A percentile compares a stretch with the other conserved stretches of the same genome.
Conservation (phyloP, 2,888 invertebrate genomes). For the Sphinx pinastri region DNA sequence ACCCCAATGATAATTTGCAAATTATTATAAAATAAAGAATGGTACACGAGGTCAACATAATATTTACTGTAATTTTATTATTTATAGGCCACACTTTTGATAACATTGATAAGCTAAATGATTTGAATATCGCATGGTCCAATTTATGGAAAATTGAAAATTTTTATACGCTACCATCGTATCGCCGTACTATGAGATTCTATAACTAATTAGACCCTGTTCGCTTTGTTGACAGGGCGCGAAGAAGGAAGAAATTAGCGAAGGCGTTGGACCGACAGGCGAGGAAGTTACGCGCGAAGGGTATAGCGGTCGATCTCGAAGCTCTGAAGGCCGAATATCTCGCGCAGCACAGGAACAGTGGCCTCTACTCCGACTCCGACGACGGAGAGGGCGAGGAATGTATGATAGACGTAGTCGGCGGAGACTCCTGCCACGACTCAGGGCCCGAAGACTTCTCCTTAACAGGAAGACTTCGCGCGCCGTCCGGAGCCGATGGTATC, state of each 20-base stretch:
- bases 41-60: constrained; percentile 6
- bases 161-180: background rate
- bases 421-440: constrained; percentile 89
- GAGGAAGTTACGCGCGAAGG: constrained; percentile 94
- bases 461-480: constrained; percentile 83
- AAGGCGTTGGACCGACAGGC: constrained; percentile 97
- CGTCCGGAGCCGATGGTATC: constrained; percentile 83
- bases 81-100: constrained; percentile 14
- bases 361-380: constrained; percentile 84
- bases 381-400: constrained; percentile 87
- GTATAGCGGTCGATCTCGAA: constrained; percentile 94
- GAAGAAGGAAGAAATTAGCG: constrained; percentile 94
- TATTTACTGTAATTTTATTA: constrained; percentile 28
- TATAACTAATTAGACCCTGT: constrained; percentile 81
- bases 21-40: constrained; percentile 2
- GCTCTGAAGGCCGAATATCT: constrained; percentile 93
- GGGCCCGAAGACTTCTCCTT: constrained; percentile 86
- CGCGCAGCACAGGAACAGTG: constrained; percentile 88
- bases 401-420: constrained; percentile 94
- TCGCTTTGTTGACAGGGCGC: constrained; percentile 85
- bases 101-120: constrained; percentile 29
- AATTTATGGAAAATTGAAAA: constrained; percentile 4
- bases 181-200: constrained; percentile 61
- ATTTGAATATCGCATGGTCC: background rate
- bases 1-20: constrained; percentile 20